phyloP scores from a whole-genome alignment of 2,113 vertebrate species.

The Brachyhypopomus occidentalis region DNA sequence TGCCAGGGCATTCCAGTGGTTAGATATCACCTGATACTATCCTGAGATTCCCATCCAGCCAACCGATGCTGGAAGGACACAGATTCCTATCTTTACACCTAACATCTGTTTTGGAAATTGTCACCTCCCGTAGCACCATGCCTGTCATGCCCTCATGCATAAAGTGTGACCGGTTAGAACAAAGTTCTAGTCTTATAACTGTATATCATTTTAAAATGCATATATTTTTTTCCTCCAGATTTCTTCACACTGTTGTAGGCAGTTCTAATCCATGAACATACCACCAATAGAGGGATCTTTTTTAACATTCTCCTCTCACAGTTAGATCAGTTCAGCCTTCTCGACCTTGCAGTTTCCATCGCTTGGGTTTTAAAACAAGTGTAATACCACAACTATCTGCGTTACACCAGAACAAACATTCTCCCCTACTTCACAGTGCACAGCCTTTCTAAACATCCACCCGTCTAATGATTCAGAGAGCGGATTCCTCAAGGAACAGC shows the following conservation, averaged over 20 bases:
- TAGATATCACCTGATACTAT: slow-evolving; percentile 22
- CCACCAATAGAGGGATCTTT: too few species aligned
- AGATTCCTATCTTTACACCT: slow-evolving; percentile 5
- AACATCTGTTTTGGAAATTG: slow-evolving; percentile 22
- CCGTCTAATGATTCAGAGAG: slow-evolving; percentile 32
- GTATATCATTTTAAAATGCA: too few species aligned
- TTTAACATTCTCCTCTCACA: too few species aligned
- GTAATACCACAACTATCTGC: background rate
- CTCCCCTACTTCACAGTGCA: slow-evolving; percentile 1
- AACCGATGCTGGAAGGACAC: slow-evolving; percentile 25
- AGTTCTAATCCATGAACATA: too few species aligned
- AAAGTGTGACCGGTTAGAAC: too few species aligned
- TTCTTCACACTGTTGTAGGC: too few species aligned
- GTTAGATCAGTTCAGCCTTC: background rate
- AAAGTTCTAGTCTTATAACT: too few species aligned
- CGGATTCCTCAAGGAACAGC: slow-evolving; percentile 17
- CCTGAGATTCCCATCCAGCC: slow-evolving; percentile 23
- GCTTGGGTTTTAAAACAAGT: background rate
- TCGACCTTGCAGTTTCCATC: slow-evolving; percentile 1
- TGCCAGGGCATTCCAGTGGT: background rate
- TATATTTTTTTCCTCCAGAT: too few species aligned
- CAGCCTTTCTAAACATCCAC: slow-evolving; percentile 38
- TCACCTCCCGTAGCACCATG: slow-evolving; percentile 3
- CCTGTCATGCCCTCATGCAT: background rate
- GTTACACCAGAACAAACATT: slow-evolving; percentile 4